Conservation (phyloP, 53 echinoderm and acorn worm genomes). For the Hippasteria phrygiana region DNA sequence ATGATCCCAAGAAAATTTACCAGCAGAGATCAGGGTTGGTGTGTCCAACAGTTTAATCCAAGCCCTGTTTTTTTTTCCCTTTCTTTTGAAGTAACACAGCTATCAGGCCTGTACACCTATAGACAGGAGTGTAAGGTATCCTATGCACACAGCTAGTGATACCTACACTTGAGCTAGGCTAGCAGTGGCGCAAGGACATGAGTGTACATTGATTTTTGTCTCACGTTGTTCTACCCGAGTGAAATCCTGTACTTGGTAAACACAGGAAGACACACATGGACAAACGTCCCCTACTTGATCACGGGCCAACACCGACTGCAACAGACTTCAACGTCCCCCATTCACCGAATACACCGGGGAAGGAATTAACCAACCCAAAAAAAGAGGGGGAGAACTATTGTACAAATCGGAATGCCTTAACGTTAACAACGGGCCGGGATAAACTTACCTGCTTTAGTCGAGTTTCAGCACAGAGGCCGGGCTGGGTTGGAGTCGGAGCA, state of each 20-base stretch:
- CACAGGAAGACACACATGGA: slow-evolving; percentile 46
- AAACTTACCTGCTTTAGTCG: not conserved
- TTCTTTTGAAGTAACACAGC: not conserved
- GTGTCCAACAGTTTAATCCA: slow-evolving; percentile 19
- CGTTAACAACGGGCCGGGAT: not conserved
- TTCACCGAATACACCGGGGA: slow-evolving; percentile 20
- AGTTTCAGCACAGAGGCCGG: not conserved
- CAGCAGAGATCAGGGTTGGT: slow-evolving; percentile 45
- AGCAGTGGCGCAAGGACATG: slow-evolving; percentile 37
- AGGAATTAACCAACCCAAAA: not conserved
- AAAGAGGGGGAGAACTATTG: not conserved
- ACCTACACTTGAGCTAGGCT: slow-evolving; percentile 40
- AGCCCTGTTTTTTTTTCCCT: not conserved
- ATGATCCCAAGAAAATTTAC: not conserved
- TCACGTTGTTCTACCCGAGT: slow-evolving; percentile 68
- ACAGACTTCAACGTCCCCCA: not conserved
- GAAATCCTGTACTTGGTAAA: slow-evolving; percentile 63
- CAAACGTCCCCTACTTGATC: slow-evolving; percentile 54
- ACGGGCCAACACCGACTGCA: slow-evolving; percentile 23
- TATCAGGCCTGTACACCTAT: slow-evolving; percentile 7
- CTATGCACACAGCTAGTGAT: slow-evolving; percentile 51
- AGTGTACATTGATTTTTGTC: slow-evolving; percentile 65
- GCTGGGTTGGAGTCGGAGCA: not conserved
- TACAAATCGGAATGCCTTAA: not conserved
- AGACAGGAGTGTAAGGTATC: slow-evolving; percentile 24